Evolutionary conservation across 2,888 invertebrate genomes (phyloP).

Genomic region (Octodonta nipae): DNA sequence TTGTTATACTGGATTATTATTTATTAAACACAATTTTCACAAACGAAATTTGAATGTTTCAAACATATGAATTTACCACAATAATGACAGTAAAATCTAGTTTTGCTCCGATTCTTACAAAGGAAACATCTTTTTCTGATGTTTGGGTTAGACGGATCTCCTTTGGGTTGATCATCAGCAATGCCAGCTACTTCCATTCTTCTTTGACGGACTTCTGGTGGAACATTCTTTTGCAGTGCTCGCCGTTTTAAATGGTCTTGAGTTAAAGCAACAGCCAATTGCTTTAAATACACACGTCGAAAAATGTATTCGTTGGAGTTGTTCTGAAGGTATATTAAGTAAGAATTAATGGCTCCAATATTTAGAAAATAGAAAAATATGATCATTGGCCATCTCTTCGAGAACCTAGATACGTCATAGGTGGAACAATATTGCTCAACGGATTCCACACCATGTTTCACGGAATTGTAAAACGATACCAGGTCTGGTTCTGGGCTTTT

Average conservation of each 20-base stretch:
- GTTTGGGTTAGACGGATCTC: not conserved
- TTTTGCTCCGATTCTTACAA: not conserved
- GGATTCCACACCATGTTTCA: constrained; percentile 21
- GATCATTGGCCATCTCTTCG: constrained; percentile 20
- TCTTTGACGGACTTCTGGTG: not conserved
- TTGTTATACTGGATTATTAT: too few species aligned
- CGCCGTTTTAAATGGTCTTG: not conserved
- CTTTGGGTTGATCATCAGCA: not conserved
- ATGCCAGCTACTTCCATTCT: not conserved
- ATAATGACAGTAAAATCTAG: too few species aligned
- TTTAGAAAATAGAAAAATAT: constrained; percentile 19
- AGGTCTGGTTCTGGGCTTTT: constrained; percentile 15
- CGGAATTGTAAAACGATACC: constrained; percentile 18
- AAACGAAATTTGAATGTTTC: too few species aligned
- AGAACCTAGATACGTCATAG: constrained; percentile 20
- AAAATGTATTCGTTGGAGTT: too few species aligned
- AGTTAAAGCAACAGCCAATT: not conserved
- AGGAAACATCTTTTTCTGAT: not conserved
- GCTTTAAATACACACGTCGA: too few species aligned
- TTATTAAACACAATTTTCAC: too few species aligned
- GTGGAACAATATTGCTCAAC: constrained; percentile 22
- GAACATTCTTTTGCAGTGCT: not conserved
- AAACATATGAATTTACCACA: too few species aligned
- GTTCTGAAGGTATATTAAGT: too few species aligned
- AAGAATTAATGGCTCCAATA: constrained; percentile 17